A percentile compares a stretch with the other conserved stretches of the same genome.
These are phyloP conservation scores for Cryptoprocta ferox DNA, from an alignment of 2,797 vertebrate genomes.

Conservation along the genomic window DNA sequence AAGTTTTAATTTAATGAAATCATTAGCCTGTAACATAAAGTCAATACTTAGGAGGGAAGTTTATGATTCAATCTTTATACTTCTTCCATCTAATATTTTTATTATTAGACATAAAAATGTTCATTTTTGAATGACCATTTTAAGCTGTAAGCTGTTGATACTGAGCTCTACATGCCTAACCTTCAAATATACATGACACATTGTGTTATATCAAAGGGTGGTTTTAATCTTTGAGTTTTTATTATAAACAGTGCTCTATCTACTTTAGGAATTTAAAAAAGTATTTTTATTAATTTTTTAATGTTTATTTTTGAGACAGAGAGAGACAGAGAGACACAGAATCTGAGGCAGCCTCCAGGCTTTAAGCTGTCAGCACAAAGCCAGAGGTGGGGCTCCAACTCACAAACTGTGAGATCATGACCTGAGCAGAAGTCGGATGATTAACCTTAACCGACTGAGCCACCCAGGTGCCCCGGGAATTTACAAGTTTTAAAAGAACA, in stretches of 20 bases:
- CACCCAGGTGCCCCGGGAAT: too few species aligned
- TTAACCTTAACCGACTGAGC: too few species aligned
- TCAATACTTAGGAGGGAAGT: constrained; percentile 20
- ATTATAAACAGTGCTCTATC: not conserved
- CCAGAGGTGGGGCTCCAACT: too few species aligned
- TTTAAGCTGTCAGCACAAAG: too few species aligned
- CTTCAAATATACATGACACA: not conserved
- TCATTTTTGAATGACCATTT: constrained; percentile 2
- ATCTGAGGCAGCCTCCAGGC: too few species aligned
- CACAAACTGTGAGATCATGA: too few species aligned
- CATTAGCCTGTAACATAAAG: constrained; percentile 52
- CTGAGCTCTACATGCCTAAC: not conserved
- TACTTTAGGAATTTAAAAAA: not conserved
- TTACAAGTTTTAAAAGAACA: not conserved
- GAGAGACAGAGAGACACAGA: too few species aligned
- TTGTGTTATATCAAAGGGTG: not conserved
- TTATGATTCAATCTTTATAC: constrained; percentile 1
- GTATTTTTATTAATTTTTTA: not conserved
- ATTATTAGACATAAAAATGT: not conserved
- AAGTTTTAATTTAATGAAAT: constrained; percentile 72
- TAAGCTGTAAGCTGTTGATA: not conserved
- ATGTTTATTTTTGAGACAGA: too few species aligned
- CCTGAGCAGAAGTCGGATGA: too few species aligned
- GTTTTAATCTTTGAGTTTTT: not conserved
- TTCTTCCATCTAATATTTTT: not conserved